Evolutionary conservation across 1,140 invertebrate species (phyloP).

Genomic region (Dolichoris vasculosae): DNA sequence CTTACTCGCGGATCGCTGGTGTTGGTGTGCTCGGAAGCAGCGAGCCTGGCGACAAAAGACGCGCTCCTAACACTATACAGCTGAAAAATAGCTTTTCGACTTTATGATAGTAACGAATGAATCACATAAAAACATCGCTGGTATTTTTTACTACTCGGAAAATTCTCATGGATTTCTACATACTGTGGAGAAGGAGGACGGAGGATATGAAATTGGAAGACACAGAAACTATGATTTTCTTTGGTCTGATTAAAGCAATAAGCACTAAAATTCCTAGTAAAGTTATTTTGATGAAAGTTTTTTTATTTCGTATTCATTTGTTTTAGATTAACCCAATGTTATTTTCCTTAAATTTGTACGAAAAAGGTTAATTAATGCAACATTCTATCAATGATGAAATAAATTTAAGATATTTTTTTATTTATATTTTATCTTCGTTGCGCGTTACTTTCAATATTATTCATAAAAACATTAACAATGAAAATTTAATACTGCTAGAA

Average conservation of each 20-base stretch:
- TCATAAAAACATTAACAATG: too few species aligned
- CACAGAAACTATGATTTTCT: background rate
- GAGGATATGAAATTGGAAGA: background rate
- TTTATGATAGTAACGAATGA: constrained; percentile 45
- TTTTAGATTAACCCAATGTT: background rate
- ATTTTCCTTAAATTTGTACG: background rate
- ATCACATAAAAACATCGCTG: constrained; percentile 38
- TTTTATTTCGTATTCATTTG: background rate
- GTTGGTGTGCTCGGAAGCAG: background rate
- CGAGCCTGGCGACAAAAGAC: constrained; percentile 18
- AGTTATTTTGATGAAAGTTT: background rate
- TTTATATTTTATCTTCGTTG: too few species aligned
- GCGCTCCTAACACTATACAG: constrained; percentile 41
- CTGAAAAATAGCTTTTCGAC: constrained; percentile 47
- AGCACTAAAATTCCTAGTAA: background rate
- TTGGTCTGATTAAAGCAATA: constrained; percentile 6
- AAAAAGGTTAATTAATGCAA: too few species aligned
- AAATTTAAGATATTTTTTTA: too few species aligned
- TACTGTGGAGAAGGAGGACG: constrained; percentile 11
- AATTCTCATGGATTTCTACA: constrained; percentile 42
- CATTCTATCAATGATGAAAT: too few species aligned
- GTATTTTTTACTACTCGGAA: constrained; percentile 37
- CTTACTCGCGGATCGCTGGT: background rate
- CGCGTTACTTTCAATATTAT: too few species aligned
- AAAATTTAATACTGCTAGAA: too few species aligned